A percentile compares a stretch with the other conserved stretches of the same genome.
Conservation (phyloP, 2,797 vertebrate genomes). For the Coracias cyanogaster region DNA sequence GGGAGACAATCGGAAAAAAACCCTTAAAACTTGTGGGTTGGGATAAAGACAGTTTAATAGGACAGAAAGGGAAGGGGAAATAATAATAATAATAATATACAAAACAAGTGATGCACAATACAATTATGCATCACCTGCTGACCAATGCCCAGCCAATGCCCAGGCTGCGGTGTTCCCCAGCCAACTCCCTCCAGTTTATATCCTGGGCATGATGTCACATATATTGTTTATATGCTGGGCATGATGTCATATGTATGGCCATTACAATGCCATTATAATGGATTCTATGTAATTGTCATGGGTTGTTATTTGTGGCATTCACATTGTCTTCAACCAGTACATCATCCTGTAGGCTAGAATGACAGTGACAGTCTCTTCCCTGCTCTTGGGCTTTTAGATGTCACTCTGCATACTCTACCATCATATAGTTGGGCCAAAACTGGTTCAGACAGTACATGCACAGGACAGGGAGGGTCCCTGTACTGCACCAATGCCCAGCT, state of each 20-base stretch:
- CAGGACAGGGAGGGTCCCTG: neutral
- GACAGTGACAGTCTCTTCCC: neutral
- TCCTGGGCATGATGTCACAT: neutral
- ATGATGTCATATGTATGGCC: neutral
- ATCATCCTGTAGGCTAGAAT: neutral
- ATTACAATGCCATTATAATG: neutral
- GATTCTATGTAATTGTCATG: neutral
- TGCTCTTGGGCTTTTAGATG: neutral
- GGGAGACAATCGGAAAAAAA: neutral
- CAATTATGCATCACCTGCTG: neutral
- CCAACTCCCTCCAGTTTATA: neutral
- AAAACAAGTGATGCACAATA: neutral
- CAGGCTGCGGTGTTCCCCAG: neutral
- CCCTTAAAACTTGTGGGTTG: neutral
- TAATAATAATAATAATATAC: neutral
- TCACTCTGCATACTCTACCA: neutral
- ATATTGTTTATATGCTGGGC: neutral
- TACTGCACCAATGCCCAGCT: neutral
- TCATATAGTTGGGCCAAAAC: neutral
- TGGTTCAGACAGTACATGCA: neutral
- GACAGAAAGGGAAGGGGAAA: neutral
- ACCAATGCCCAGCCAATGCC: neutral
- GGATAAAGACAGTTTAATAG: neutral
- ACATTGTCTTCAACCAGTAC: neutral
- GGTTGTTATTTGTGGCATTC: neutral